These are phyloP conservation scores for Cybosia mesomella DNA, from an alignment of 2,888 invertebrate genomes.

Conservation along the genomic window DNA sequence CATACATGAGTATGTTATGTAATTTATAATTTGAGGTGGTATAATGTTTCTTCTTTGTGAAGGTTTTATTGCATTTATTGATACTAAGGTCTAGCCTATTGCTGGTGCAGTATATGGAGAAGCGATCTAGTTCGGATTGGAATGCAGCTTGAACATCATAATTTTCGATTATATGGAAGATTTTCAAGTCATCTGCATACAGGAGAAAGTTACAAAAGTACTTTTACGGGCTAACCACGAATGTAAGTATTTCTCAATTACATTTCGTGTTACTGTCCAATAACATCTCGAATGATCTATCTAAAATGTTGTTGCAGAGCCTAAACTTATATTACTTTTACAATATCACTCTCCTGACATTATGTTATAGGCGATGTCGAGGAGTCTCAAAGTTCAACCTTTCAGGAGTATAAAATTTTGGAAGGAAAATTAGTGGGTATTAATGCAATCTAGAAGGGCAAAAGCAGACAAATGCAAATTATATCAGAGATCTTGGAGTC, in stretches of 20 bases:
- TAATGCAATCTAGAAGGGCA: background rate
- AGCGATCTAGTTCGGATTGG: too few species aligned
- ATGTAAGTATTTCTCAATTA: background rate
- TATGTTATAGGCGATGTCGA: background rate
- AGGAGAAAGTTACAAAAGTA: too few species aligned
- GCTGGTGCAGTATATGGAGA: too few species aligned
- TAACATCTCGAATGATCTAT: constrained; percentile 1
- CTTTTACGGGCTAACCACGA: background rate
- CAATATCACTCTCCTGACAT: background rate
- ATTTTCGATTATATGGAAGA: too few species aligned
- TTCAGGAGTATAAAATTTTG: background rate
- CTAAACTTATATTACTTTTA: background rate
- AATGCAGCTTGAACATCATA: too few species aligned
- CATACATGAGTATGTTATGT: too few species aligned
- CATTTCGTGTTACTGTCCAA: background rate
- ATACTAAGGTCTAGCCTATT: too few species aligned
- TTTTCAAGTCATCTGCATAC: too few species aligned
- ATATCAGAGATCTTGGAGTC: too few species aligned
- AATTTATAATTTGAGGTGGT: too few species aligned
- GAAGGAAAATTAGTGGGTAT: background rate
- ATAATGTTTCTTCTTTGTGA: too few species aligned
- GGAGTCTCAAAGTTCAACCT: background rate
- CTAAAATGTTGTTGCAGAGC: background rate
- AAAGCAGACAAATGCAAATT: background rate
- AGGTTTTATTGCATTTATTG: too few species aligned